Base-by-base conservation (phyloP, 1,140 invertebrate genomes). In the Zaprionus kolodkinae region DNA sequence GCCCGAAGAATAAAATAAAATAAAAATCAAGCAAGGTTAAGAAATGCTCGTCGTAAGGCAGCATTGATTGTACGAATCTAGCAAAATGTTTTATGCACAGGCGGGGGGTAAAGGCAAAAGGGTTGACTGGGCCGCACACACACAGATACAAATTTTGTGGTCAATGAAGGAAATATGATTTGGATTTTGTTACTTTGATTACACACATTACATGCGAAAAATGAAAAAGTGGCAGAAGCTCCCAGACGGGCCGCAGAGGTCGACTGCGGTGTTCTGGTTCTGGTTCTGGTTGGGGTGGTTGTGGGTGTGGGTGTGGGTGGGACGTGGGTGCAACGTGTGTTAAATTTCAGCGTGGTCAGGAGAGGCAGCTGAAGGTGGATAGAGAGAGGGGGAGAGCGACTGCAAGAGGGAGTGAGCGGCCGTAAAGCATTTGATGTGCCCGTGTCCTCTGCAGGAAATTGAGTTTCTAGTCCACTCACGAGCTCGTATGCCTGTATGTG, bases 101-200 rank as follows among this genome's bases (percentile, higher is more conserved):
- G 61, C 71, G 27, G 27, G 27, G 21, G 27, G 27, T 3, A 30
- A 62, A 21, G 13, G 65, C 48, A 63, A 83, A 87, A 87, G 85
- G 82, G 82, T 86, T 86, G 81, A 48, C 43, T 38, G 25, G 75
- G 13, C 35, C 70, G 25, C 76, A 68, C 77, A 72, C 76, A 74
- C 72, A 61, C 54, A 30, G 12, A 60, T 77, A 66, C 70, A 80
- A 79, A 87, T 84, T 88, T 81, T 89, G 85, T 89, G 85, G 85
- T 89, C 85, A 89, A 89, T 89, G 85, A 85, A 89, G 85, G 85
- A 89, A 89, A 89, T 89, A 89, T 89, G 85, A 89, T 89, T 89
- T 89, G 85, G 85, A 89, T 89, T 89, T 89, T 89, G 85, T 79
- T 89, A 89, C 85, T 89, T 89, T 89, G 85, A 89, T 89, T 89